Base-by-base conservation (phyloP, 2,888 invertebrate genomes). In the Atethmia centrago region DNA sequence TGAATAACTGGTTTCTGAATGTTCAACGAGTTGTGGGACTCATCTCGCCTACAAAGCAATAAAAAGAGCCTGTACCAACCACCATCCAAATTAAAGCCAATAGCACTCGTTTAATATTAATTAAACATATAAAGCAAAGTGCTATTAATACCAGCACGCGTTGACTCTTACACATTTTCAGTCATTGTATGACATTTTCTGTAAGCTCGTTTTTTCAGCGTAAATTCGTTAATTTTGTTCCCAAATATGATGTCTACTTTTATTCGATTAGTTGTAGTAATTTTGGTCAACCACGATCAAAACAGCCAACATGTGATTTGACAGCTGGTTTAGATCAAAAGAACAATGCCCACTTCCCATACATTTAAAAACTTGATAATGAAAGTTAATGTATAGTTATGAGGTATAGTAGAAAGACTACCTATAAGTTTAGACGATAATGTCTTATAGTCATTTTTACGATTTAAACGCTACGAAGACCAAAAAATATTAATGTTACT, bases 1-100 rank as follows among this genome's bases (percentile, higher is more conserved):
- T 94, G 93, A 93, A 93, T 94, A 93, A 92, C 92, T 90, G 87
- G 74, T 86, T 86, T 82, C 88, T 89, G 87, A 89, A 89, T 90
- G 85, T 84, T 73, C 82, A 76, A 62, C 76, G 76, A 82, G 71
- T 80, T 80, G 71, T 84, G 82, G 63, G 78, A 85, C 69, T 81
- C 78, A 78, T 78, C 85, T 72, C 42, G 67, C 56, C 70, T 63
- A 69, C 56, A 70, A 75, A 65, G 49, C 66, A 72, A 61, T 71
- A 66, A 72, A 67, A 73, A 51, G n/a, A 68, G 16, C n/a, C 63
- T 47, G 19, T 19, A 36, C 28, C 19, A 66, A 63, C 31, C 10
- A 45, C 3, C 14, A 28, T 31, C 21, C 10, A 31, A 12, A 53
- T 19, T 3, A 47, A 19, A 31, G 10, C 47, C 21, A 25, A 56